A percentile compares a stretch with the other conserved stretches of the same genome.
Conservation (phyloP, 2,797 vertebrate species). For the Xerus rutilus region DNA sequence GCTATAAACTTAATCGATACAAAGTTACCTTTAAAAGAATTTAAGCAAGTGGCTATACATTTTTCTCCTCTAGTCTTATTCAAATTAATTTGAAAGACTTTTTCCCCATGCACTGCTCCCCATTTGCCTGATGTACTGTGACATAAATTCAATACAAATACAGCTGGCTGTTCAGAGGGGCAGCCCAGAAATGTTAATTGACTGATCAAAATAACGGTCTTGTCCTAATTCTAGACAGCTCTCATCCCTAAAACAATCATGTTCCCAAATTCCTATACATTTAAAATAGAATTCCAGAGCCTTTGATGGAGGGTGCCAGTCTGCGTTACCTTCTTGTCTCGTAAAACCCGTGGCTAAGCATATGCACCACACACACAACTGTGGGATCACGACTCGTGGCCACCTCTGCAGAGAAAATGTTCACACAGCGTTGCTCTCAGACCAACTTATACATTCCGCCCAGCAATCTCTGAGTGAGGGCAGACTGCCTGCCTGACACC, state of each 20-base stretch:
- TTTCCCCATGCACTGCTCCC: constrained; percentile 39
- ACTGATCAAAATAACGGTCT: constrained; percentile 64
- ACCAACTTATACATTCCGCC: neutral
- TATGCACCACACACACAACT: constrained; percentile 42
- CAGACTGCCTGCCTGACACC: neutral
- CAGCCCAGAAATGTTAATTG: constrained; percentile 72
- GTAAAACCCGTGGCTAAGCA: constrained; percentile 40
- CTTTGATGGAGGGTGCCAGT: constrained; percentile 41
- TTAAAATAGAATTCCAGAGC: constrained; percentile 61
- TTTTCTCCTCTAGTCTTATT: constrained; percentile 68
- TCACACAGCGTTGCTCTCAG: neutral
- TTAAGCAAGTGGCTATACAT: constrained; percentile 64
- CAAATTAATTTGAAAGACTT: constrained; percentile 72
- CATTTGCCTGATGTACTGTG: constrained; percentile 71
- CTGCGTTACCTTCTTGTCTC: constrained; percentile 65
- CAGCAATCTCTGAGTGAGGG: neutral
- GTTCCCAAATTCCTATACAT: constrained; percentile 66
- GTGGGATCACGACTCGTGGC: neutral
- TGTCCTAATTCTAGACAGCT: constrained; percentile 51
- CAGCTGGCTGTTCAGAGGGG: constrained; percentile 50
- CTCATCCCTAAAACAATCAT: constrained; percentile 68
- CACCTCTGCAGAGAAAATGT: neutral
- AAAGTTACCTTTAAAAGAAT: constrained; percentile 75
- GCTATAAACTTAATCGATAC: constrained; percentile 61
- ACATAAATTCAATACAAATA: constrained; percentile 83